A percentile compares a stretch with the other conserved stretches of the same genome.
Conservation (phyloP, 2,113 vertebrate species). For the Odocoileus hemionus region DNA sequence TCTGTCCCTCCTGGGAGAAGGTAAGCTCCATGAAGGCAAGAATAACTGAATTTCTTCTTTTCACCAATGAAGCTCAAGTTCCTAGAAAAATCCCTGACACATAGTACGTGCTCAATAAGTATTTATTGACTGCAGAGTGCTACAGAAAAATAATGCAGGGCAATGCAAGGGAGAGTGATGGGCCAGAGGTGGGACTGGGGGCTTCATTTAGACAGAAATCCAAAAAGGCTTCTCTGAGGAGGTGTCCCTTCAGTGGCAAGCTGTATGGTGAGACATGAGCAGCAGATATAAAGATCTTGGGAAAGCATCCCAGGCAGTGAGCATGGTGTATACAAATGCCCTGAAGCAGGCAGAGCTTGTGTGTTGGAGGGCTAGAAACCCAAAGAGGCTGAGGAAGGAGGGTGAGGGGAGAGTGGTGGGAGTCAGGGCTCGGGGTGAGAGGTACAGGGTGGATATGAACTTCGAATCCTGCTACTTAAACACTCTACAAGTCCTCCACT, state of each 20-base stretch:
- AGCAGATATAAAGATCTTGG: not conserved
- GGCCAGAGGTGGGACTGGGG: not conserved
- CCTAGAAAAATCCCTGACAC: not conserved
- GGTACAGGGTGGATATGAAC: rapidly evolving
- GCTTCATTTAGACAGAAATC: not conserved
- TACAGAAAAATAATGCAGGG: not conserved
- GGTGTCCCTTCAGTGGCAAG: not conserved
- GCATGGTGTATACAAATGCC: not conserved
- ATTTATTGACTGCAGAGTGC: not conserved
- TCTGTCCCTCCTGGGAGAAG: not conserved
- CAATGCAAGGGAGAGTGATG: not conserved
- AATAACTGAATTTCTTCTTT: not conserved
- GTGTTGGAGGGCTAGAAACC: not conserved
- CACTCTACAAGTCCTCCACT: not conserved
- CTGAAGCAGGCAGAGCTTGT: not conserved
- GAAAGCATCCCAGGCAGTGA: not conserved
- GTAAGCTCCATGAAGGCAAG: not conserved
- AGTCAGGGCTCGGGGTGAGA: not conserved
- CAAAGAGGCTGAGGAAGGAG: not conserved
- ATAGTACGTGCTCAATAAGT: not conserved
- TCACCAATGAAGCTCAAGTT: not conserved
- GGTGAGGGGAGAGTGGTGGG: not conserved
- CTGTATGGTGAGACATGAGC: not conserved
- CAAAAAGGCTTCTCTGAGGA: not conserved
- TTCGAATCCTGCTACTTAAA: not conserved